Evolutionary conservation across 2,888 invertebrate genomes (phyloP), one percentile per base, ranked within the genome.

Genomic region (Carcina quercana): DNA sequence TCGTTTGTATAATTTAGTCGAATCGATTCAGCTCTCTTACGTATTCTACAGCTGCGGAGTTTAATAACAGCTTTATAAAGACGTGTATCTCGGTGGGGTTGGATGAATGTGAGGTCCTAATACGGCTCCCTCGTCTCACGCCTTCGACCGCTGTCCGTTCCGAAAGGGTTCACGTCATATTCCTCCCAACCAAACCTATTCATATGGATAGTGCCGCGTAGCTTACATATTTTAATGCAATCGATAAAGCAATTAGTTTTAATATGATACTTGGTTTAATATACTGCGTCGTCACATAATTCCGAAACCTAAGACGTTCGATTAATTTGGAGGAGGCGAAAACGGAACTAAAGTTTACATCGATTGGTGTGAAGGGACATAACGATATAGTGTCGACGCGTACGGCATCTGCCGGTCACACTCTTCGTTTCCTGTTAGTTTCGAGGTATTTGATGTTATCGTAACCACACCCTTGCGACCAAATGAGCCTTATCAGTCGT

Each of bases 21-120:
- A 61, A 62, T 64, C 59, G 59, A 65, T 67, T 64, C 59, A 52
- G 47, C 66, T 65, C 59, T 51, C 47, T 60, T 59, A 59, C 48
- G 54, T 58, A 65, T 62, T 62, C 59, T 64, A 51, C 63, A 56
- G 57, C 62, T 64, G 61, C 58, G 50, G 55, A 67, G 68, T 71
- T 73, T 74, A 75, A 75, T 75, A 76, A 68, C 66, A 59, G 57
- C 53, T 69, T 67, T 68, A 71, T 74, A 72, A 70, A 72, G 73
- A 72, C 67, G 61, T 66, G 67, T 67, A 67, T 67, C 58, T 51
- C 53, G 57, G 53, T 43, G 49, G 63, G 65, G 61, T 59, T 50
- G 59, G 63, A 63, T 73, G 65, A 68, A 73, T 70, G 59, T 53
- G 63, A 52, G 59, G 58, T 52, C 60, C 58, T 72, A 72, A 75